These are phyloP conservation scores for Ochotona princeps DNA, from an alignment of 2,113 vertebrate species.

Conservation along the genomic window DNA sequence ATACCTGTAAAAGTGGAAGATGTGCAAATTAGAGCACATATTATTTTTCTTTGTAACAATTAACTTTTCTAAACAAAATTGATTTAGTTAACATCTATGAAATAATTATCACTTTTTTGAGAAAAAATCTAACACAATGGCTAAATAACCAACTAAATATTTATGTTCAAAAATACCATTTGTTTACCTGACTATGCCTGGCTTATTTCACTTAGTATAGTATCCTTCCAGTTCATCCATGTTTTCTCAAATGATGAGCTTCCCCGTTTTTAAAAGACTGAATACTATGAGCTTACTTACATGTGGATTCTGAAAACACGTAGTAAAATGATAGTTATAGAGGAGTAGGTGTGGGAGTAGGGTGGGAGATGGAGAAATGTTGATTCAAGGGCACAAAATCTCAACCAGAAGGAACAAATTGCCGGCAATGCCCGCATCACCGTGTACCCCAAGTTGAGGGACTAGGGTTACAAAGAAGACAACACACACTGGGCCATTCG, in stretches of 20 bases:
- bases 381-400: background rate
- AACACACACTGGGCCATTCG: too few species aligned
- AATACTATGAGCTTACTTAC: background rate
- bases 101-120: background rate
- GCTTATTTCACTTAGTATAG: background rate
- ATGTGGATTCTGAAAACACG: background rate
- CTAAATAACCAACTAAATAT: constrained; percentile 11
- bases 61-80: constrained; percentile 30
- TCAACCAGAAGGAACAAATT: background rate
- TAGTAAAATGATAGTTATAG: background rate
- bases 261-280: background rate
- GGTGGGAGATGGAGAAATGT: background rate
- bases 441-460: too few species aligned
- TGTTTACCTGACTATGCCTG: background rate
- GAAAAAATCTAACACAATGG: constrained; percentile 10
- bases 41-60: constrained; percentile 35
- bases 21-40: background rate
- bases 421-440: too few species aligned
- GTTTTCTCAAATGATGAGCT: background rate
- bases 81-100: constrained; percentile 1
- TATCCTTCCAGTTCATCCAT: background rate
- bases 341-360: background rate
- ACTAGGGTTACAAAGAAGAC: too few species aligned
- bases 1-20: constrained; percentile 11
- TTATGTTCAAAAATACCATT: background rate